These are phyloP conservation scores for Callipepla californica DNA, from an alignment of 2,113 vertebrate species.

Conservation along the genomic window DNA sequence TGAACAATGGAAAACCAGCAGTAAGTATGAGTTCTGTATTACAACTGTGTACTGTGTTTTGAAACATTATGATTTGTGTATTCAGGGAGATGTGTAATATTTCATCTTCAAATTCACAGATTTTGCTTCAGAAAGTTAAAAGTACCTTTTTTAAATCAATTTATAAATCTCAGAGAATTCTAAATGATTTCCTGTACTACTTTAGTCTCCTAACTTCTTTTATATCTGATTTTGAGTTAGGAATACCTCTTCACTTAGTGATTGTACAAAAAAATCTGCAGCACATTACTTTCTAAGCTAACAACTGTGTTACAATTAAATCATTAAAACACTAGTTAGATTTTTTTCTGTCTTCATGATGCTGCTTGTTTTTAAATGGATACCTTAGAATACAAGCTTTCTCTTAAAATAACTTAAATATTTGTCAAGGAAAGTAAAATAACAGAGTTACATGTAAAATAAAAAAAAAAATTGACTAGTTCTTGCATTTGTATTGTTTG, in stretches of 20 bases:
- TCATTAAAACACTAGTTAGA: background rate
- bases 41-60: background rate
- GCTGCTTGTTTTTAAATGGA: background rate
- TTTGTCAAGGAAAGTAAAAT: background rate
- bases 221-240: background rate
- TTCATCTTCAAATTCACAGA: background rate
- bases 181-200: background rate
- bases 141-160: background rate
- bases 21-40: constrained; percentile 71
- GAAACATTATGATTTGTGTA: background rate
- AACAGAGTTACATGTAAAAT: background rate
- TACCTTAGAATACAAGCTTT: background rate
- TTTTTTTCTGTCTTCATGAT: background rate
- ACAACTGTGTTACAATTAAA: background rate
- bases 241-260: background rate
- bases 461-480: background rate
- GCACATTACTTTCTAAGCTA: background rate
- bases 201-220: background rate
- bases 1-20: constrained; percentile 65
- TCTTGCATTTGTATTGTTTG: background rate
- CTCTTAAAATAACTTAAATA: background rate
- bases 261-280: background rate
- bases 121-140: background rate
- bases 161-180: background rate
- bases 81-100: background rate